Evolutionary conservation across 2,888 invertebrate genomes (phyloP).

Genomic region (Mythimna albipuncta): DNA sequence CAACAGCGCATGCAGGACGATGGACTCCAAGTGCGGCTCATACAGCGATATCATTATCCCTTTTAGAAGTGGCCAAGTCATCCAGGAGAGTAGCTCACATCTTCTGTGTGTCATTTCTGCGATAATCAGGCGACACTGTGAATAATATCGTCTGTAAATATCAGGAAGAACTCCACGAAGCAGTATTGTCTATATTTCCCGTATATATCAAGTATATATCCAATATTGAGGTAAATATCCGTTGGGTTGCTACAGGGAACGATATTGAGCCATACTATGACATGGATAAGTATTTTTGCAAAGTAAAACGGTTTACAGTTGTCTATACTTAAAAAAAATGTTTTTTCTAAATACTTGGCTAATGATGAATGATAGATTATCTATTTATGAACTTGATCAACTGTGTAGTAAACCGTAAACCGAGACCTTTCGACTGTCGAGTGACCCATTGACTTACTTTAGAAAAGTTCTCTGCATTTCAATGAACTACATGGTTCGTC

Average conservation of each 20-base stretch:
- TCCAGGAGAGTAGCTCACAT: constrained; percentile 95
- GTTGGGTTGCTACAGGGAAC: constrained; percentile 13
- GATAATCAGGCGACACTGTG: constrained; percentile 98
- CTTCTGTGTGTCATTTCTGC: constrained; percentile 98
- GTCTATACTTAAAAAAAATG: no score
- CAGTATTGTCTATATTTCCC: neutral
- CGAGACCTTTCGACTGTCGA: no score
- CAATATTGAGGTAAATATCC: neutral
- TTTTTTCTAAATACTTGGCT: no score
- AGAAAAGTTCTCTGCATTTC: no score
- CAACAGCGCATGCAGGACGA: constrained; percentile 93
- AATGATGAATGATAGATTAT: no score
- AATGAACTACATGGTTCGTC: no score
- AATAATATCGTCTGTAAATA: neutral
- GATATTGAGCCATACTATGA: constrained; percentile 15
- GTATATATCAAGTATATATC: neutral
- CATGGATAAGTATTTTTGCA: neutral
- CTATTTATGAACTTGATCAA: no score
- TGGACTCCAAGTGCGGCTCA: constrained; percentile 91
- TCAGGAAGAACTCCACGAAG: neutral
- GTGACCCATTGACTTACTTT: no score
- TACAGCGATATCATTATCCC: constrained; percentile 89
- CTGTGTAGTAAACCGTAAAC: no score
- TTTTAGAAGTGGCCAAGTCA: constrained; percentile 92
- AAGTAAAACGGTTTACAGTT: no score